Conservation (phyloP, 2,888 invertebrate genomes). For the Crepidodera aurea region DNA sequence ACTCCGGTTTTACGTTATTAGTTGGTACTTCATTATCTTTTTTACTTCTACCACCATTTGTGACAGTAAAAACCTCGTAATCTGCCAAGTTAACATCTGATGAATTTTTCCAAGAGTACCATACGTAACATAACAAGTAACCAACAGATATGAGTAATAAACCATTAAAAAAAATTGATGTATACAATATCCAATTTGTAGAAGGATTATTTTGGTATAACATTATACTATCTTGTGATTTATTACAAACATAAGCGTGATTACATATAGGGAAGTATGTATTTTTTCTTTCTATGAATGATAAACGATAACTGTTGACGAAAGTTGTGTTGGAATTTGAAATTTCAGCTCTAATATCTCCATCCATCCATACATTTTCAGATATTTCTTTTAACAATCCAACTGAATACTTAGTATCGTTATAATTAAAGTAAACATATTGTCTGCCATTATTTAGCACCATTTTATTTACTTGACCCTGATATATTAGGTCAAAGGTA, state of each 20-base stretch:
- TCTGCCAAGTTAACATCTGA: background rate
- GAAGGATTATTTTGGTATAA: too few species aligned
- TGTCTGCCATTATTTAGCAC: background rate
- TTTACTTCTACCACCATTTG: background rate
- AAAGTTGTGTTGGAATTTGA: background rate
- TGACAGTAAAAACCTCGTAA: background rate
- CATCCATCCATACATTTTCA: background rate
- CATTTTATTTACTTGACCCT: background rate
- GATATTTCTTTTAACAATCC: background rate
- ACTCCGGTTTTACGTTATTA: too few species aligned
- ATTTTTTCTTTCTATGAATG: background rate
- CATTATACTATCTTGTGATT: background rate
- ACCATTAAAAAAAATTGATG: background rate
- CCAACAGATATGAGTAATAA: background rate
- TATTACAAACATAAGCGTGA: background rate
- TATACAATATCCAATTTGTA: background rate
- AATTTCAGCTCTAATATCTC: background rate
- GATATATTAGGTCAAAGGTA: background rate
- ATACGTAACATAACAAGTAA: background rate
- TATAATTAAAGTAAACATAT: background rate
- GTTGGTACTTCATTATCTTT: background rate
- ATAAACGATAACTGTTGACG: background rate
- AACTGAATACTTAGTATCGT: background rate
- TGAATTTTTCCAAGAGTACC: background rate
- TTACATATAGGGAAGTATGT: background rate